phyloP scores from a whole-genome alignment of 2,888 invertebrate genomes.

The Leptopterna dolabrata region DNA sequence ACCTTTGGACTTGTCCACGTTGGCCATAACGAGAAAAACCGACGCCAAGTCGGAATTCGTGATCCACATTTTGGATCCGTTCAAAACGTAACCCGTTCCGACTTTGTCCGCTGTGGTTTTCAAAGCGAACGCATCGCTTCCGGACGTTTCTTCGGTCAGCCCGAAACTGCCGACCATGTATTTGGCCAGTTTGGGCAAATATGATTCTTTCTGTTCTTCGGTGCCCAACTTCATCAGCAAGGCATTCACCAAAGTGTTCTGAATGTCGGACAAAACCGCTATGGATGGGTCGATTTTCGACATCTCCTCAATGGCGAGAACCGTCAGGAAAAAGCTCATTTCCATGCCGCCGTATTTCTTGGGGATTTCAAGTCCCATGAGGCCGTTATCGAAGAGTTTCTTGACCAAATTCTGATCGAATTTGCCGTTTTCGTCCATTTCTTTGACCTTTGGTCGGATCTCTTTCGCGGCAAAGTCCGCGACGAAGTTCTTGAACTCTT shows the following conservation, averaged over 20 bases:
- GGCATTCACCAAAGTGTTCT: conserved; percentile 92
- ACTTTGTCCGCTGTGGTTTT: conserved; percentile 87
- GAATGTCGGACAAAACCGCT: conserved; percentile 91
- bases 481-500: conserved; percentile 26
- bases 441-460: conserved; percentile 86
- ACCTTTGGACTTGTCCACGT: conserved; percentile 88
- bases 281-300: conserved; percentile 93
- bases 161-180: conserved; percentile 93
- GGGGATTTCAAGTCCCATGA: conserved; percentile 93
- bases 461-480: conserved; percentile 87
- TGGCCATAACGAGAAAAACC: conserved; percentile 94
- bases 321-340: conserved; percentile 88
- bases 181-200: conserved; percentile 86
- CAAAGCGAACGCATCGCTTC: conserved; percentile 93
- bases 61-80: conserved; percentile 98
- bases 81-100: conserved; percentile 74
- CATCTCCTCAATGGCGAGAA: conserved; percentile 91
- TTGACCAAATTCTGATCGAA: conserved; percentile 83
- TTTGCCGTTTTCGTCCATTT: conserved; percentile 91
- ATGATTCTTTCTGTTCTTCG: conserved; percentile 90
- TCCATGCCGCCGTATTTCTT: conserved; percentile 89
- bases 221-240: conserved; percentile 85
- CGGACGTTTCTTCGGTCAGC: conserved; percentile 89
- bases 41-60: conserved; percentile 95
- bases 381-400: conserved; percentile 89